A percentile compares a stretch with the other conserved stretches of the same genome.
Evolutionary conservation across 2,797 vertebrate genomes (phyloP).

Genomic region (Paguma larvata): DNA sequence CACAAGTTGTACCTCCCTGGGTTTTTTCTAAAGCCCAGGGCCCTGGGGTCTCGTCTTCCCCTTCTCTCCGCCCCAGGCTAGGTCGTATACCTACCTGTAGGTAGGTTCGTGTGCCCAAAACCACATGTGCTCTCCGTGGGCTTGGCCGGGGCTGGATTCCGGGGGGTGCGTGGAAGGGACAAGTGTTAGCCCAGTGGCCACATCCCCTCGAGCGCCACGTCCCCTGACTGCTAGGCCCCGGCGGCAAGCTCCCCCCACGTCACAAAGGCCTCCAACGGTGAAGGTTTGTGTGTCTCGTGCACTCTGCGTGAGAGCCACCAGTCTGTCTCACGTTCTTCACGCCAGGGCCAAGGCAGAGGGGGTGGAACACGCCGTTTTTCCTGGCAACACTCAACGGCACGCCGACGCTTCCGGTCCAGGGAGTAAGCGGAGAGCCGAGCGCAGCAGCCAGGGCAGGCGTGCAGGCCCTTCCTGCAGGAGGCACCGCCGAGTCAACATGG

Average conservation of each 20-base stretch:
- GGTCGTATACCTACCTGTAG: fast-evolving
- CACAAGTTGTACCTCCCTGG: no score
- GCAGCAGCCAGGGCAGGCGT: fast-evolving
- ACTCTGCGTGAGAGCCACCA: fast-evolving
- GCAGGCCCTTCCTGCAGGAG: neutral
- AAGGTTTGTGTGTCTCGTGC: fast-evolving
- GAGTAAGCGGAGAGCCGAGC: neutral
- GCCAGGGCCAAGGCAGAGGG: no score
- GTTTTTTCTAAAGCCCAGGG: no score
- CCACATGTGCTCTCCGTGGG: fast-evolving
- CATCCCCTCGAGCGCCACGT: fast-evolving
- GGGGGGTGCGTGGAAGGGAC: neutral
- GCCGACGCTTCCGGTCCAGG: neutral
- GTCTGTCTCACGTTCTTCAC: fast-evolving
- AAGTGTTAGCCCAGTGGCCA: fast-evolving
- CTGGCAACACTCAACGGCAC: neutral
- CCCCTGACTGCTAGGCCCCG: fast-evolving
- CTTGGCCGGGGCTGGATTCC: neutral
- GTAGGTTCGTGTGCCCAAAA: neutral
- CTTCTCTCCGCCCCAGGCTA: no score
- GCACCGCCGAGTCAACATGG: neutral
- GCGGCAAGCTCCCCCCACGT: fast-evolving
- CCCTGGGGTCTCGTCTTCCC: neutral
- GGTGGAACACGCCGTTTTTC: neutral
- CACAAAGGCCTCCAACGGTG: neutral